Percentiles rank a stretch among this genome's conserved stretches.
phyloP scores from a whole-genome alignment of 2,113 vertebrate species.

The Lonchura striata region DNA sequence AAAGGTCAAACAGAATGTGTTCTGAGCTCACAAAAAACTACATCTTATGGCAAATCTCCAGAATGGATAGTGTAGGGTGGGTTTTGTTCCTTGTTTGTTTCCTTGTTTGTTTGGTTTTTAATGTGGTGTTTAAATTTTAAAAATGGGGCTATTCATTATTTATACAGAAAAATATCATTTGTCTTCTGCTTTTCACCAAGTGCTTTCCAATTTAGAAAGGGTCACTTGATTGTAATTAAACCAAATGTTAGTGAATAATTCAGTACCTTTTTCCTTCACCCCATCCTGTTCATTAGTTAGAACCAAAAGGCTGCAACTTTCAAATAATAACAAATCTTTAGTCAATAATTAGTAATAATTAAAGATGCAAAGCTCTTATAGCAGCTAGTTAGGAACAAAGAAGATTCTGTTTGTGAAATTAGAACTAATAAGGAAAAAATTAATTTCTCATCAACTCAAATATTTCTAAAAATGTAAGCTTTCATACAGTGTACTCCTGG shows the following conservation, averaged over 20 bases:
- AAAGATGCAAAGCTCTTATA: neutral
- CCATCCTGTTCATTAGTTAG: neutral
- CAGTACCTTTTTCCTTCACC: neutral
- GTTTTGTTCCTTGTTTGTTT: neutral
- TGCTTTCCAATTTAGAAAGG: neutral
- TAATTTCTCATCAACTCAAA: neutral
- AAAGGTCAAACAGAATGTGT: neutral
- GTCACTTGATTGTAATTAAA: constrained; percentile 14
- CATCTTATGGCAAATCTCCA: neutral
- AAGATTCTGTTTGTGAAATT: neutral
- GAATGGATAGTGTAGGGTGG: neutral
- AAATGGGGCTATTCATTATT: neutral
- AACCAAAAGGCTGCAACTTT: neutral
- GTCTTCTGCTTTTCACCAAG: neutral
- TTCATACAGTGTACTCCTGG: neutral
- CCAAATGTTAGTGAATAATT: constrained; percentile 37
- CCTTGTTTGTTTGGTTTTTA: neutral
- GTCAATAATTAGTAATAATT: constrained; percentile 7
- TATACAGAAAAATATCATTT: constrained; percentile 7
- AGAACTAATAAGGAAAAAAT: neutral
- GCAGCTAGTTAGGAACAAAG: neutral
- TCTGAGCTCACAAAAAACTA: neutral
- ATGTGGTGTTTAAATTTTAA: neutral
- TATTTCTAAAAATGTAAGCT: neutral
- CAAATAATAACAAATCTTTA: constrained; percentile 16